Conservation (phyloP, 2,797 vertebrate genomes). For the Eurystomus glaucurus region DNA sequence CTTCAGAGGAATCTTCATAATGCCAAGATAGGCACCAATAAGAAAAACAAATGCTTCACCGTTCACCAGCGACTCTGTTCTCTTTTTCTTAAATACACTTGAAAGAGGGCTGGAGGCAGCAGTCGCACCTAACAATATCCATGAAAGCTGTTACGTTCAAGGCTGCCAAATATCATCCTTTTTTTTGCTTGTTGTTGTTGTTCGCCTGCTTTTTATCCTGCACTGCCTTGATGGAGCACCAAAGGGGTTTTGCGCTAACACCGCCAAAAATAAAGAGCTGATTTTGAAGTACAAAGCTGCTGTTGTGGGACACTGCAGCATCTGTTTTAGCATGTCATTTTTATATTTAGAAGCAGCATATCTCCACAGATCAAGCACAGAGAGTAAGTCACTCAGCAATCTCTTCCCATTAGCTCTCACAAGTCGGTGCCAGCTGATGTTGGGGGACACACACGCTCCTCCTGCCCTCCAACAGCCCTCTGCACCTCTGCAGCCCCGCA, state of each 20-base stretch:
- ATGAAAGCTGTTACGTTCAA: slow-evolving; percentile 22
- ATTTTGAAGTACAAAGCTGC: slow-evolving; percentile 45
- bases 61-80: not conserved
- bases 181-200: not conserved
- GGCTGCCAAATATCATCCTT: not conserved
- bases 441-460: not conserved
- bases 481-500: not conserved
- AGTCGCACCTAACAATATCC: slow-evolving; percentile 31
- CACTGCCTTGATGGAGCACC: not conserved
- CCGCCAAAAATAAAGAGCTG: not conserved
- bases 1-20: slow-evolving; percentile 29
- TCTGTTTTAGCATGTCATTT: slow-evolving; percentile 21
- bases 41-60: not conserved
- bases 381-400: not conserved
- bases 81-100: slow-evolving; percentile 24
- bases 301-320: slow-evolving; percentile 32
- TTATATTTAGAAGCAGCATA: slow-evolving; percentile 48
- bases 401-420: not conserved
- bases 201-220: slow-evolving; percentile 12
- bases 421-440: not conserved
- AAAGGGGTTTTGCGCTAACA: not conserved
- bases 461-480: not conserved
- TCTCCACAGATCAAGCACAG: not conserved
- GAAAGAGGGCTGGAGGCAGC: slow-evolving; percentile 34
- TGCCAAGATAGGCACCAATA: not conserved